Evolutionary conservation across 2,888 invertebrate genomes (phyloP), one percentile per base, ranked within the genome.

Genomic region (Apantesis nais): DNA sequence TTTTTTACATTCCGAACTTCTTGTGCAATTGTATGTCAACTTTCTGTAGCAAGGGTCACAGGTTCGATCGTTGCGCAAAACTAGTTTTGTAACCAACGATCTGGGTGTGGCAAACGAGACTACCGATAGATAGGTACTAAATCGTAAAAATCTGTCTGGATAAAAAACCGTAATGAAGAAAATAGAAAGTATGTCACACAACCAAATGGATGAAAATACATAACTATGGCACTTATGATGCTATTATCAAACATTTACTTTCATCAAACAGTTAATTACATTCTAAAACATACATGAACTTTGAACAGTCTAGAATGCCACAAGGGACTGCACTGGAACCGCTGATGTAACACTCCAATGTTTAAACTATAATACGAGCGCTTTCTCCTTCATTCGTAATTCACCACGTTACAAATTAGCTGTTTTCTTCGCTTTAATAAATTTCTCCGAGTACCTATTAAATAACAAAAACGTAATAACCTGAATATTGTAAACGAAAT

Each of bases 11-110:
- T 67, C 37, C 48, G 44, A 65, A 34, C 31, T 22, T 52, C 52
- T 61, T 70, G 48, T 67, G 60, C 62, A 71, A 71, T 66, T 29
- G 29, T 62, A 2, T 66, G 70, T 70, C 66, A 66, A 39, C 41
- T 41, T 25, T 66, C 34, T 41, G 48, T 29, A 48, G 58, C 25
- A 31, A 62, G 70, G 62, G 70, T 62, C 70, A 66, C 52, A 52
- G 62, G 66, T 61, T 69, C 41, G 39, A 31, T 31, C 7, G 37
- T 34, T 25, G 48, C 19, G 52, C 39, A 44, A 61, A 67, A 67
- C 61, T 12, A 44, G 67, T 67, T 67, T 61, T 66, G 58, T 29
- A 58, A 66, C 25, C 39, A 66, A 34, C 22, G 29, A 29, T 29
- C 39, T 39, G 58, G 12, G 58, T 55, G 19, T 55, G 58, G 14